A percentile compares a stretch with the other conserved stretches of the same genome.
Conservation (phyloP, 2,797 vertebrate genomes). For the Carcharodon carcharias region DNA sequence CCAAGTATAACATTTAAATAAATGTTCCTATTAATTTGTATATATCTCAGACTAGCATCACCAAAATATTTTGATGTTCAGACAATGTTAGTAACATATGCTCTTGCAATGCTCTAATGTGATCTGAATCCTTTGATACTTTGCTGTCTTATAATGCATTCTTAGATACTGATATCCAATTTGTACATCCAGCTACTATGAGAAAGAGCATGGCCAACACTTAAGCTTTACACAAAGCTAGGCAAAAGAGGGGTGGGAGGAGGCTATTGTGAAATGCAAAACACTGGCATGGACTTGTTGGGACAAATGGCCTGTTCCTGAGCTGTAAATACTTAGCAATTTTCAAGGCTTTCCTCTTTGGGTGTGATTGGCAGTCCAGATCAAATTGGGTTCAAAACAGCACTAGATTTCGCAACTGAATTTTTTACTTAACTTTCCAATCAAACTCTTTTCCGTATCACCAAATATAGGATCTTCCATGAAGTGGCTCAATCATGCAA, state of each 20-base stretch:
- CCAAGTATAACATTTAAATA: background rate
- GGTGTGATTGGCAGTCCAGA: too few relatives aligned
- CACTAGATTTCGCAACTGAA: too few relatives aligned
- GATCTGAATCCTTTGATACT: background rate
- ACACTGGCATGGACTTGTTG: background rate
- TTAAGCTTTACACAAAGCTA: background rate
- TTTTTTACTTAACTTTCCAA: background rate
- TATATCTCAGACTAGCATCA: background rate
- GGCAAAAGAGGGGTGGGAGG: background rate
- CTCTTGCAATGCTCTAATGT: background rate
- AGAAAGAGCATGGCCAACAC: background rate
- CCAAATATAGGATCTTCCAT: background rate
- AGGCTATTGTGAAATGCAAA: background rate
- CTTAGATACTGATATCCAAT: background rate
- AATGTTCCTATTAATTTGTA: background rate
- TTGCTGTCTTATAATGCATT: background rate
- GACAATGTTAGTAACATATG: background rate
- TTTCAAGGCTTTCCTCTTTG: too few relatives aligned
- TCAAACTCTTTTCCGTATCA: background rate
- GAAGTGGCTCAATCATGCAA: too few relatives aligned
- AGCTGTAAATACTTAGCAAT: background rate
- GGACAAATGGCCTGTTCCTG: background rate
- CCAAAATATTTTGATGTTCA: background rate
- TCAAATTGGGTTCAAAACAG: too few relatives aligned
- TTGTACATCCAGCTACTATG: background rate